These are phyloP conservation scores for Sesamia nonagrioides DNA, from an alignment of 1,140 invertebrate species.

Conservation along the genomic window DNA sequence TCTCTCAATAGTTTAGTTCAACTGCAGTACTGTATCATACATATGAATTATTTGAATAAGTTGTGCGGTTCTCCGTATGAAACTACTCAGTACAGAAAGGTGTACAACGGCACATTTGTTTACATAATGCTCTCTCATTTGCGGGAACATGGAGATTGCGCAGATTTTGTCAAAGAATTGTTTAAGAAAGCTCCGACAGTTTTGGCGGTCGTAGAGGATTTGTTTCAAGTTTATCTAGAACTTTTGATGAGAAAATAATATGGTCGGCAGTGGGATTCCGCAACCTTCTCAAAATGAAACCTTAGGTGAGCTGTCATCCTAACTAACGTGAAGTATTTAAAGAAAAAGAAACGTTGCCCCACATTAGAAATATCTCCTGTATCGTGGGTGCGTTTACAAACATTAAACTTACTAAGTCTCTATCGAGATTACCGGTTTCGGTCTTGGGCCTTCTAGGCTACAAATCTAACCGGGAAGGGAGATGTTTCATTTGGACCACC, in stretches of 20 bases:
- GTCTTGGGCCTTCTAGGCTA: too few relatives aligned
- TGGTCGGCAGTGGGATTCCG: too few relatives aligned
- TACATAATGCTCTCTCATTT: constrained; percentile 49
- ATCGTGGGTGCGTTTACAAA: too few relatives aligned
- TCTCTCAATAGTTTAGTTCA: constrained; percentile 56
- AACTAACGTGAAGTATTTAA: too few relatives aligned
- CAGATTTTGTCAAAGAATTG: not conserved
- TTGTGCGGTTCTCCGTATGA: constrained; percentile 61
- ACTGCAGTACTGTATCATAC: constrained; percentile 61
- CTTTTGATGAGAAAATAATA: not conserved
- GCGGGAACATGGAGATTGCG: not conserved
- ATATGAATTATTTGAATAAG: constrained; percentile 64
- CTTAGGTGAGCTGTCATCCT: too few relatives aligned
- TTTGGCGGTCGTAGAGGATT: not conserved
- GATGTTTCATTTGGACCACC: too few relatives aligned
- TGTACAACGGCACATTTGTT: constrained; percentile 64
- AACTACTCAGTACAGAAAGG: constrained; percentile 54
- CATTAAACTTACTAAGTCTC: too few relatives aligned
- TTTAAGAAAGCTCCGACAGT: not conserved
- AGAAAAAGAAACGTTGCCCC: too few relatives aligned
- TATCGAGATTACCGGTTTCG: too few relatives aligned
- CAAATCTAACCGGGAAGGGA: too few relatives aligned
- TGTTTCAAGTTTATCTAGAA: not conserved
- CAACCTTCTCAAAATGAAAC: too few relatives aligned
- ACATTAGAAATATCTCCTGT: too few relatives aligned